Base-by-base conservation (phyloP, 2,113 vertebrate species). In the Tragelaphus strepsiceros region DNA sequence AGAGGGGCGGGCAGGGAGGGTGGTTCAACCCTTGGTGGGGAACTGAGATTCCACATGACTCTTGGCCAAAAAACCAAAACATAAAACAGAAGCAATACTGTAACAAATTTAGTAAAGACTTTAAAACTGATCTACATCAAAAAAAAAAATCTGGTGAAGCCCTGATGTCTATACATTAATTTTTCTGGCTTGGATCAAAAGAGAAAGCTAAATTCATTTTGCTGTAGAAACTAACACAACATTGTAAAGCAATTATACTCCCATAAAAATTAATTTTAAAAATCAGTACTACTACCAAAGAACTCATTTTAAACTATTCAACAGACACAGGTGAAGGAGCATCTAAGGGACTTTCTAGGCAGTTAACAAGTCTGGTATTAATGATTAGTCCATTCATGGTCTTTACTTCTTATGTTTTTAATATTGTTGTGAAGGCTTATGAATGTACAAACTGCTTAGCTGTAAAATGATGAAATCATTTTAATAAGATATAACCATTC, bases 161-260 rank as follows among this genome's bases (percentile, higher is more conserved):
- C 59, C n/a, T 78, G 21, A 51, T 32, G 39, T 7, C 17, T 28
- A 82, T 28, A 80, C 2, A 32, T 26, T 30, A 80, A 6, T 19
- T 90, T 92, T 80, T 85, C 64, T 89, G 67, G 11, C 88, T 95
- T 96, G n/a, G 77, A 84, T 80, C 46, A 64, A 74, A 86, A 90
- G n/a, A 94, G 46, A 51, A 9, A 91, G 78, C 39, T 80, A 81
- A 94, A 77, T 77, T 77, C 35, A 77, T 43, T 77, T 43, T 77
- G 35, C 35, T 77, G 3, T 77, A 77, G 39, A 43, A 43, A 14
- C 71, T 77, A 43, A 43, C 1, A 43, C 22, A 77, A 43, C 1
- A 4, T 26, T 77, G 39, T 77, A 77, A 77, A 43, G 22, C 39
- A 43, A 77, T 43, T 39, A 77, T 26, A 43, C 12, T 7, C 71